These are phyloP conservation scores for Plecturocebus donacophilus DNA, from an alignment of 2,113 vertebrate species.

Conservation along the genomic window DNA sequence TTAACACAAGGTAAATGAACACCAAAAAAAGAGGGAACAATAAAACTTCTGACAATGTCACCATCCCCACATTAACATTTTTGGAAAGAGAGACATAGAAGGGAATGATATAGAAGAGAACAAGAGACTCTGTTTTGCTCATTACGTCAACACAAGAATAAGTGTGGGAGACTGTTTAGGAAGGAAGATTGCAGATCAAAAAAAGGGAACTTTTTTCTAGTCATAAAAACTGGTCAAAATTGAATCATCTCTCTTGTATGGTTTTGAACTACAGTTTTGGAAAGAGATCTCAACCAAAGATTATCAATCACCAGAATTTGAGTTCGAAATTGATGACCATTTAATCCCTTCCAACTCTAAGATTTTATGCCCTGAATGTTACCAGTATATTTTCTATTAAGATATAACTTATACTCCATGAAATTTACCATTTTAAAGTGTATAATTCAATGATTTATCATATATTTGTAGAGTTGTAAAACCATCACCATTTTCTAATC, in stretches of 20 bases:
- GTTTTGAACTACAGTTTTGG: not conserved
- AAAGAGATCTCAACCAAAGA: not conserved
- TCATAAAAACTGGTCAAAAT: not conserved
- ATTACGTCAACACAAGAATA: not conserved
- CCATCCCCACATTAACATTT: not conserved
- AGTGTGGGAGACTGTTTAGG: not conserved
- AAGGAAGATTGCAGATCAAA: constrained; percentile 11
- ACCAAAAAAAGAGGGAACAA: not conserved
- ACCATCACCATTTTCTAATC: constrained; percentile 2
- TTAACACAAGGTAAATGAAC: constrained; percentile 4
- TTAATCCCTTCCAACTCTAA: not conserved
- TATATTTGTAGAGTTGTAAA: not conserved
- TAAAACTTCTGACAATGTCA: not conserved
- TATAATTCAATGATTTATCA: not conserved
- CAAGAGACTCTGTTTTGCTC: not conserved
- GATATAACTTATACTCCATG: not conserved
- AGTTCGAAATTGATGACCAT: not conserved
- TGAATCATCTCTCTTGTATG: not conserved
- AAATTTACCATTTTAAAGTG: not conserved
- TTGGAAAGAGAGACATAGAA: not conserved
- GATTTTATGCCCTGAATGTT: not conserved
- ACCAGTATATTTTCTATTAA: not conserved
- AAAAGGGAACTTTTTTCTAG: not conserved
- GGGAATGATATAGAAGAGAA: not conserved
- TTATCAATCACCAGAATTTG: fast-evolving